A percentile compares a stretch with the other conserved stretches of the same genome.
Conservation (phyloP, 2,888 invertebrate species). For the Zygaena filipendulae region DNA sequence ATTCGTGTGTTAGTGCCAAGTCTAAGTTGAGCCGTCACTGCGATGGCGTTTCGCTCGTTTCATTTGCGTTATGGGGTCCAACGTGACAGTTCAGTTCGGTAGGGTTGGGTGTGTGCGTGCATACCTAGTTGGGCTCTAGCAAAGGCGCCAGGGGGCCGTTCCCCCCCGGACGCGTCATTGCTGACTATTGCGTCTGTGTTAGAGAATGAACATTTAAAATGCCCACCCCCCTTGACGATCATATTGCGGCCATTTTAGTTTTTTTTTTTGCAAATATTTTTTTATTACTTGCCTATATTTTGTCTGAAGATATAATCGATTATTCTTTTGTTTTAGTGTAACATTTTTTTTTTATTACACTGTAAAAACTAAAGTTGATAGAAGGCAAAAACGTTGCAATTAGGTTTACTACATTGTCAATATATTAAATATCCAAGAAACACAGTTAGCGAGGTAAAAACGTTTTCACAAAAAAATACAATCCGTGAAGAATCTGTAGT, state of each 20-base stretch:
- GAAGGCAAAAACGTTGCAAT: constrained; percentile 7
- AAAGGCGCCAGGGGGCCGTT: constrained; percentile 35
- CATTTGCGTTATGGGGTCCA: constrained; percentile 7
- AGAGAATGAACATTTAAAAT: constrained; percentile 63
- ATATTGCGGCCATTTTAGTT: constrained; percentile 52
- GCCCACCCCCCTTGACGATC: constrained; percentile 58
- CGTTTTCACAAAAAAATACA: no score
- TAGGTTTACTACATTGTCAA: constrained; percentile 2
- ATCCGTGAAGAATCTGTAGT: no score
- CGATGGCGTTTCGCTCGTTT: constrained; percentile 17
- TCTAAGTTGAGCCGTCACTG: constrained; percentile 27
- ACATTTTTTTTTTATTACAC: constrained; percentile 8
- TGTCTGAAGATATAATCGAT: no score
- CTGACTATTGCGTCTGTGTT: constrained; percentile 62
- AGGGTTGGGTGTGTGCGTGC: no score
- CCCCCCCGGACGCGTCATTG: constrained; percentile 57
- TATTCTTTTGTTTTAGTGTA: no score
- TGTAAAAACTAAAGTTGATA: no score
- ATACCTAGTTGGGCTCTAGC: constrained; percentile 52
- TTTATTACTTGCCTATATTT: constrained; percentile 17
- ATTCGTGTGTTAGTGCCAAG: constrained; percentile 30
- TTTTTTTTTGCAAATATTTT: constrained; percentile 24
- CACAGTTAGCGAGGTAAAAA: no score
- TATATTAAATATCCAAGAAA: no score
- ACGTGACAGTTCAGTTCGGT: no score